These are phyloP conservation scores for Polyploca ridens DNA, from an alignment of 2,888 invertebrate species.

Conservation along the genomic window DNA sequence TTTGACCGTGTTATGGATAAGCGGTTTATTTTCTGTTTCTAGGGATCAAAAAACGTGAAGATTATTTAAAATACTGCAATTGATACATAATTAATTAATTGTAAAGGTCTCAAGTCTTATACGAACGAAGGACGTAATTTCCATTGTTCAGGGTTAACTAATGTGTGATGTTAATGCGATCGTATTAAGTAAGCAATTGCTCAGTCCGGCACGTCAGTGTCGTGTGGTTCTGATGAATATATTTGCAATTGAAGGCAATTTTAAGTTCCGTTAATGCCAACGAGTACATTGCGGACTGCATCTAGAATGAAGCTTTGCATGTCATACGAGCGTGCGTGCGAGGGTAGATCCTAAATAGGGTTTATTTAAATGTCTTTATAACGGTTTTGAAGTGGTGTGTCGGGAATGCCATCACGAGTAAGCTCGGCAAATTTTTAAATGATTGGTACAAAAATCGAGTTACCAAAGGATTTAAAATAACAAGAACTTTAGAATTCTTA, in stretches of 20 bases:
- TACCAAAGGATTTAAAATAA: too few species aligned
- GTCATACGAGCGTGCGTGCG: background rate
- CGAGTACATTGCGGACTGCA: constrained; percentile 4
- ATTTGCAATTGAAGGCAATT: constrained; percentile 9
- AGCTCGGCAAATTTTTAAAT: too few species aligned
- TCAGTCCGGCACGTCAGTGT: constrained; percentile 5
- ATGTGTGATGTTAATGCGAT: background rate
- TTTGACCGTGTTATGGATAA: constrained; percentile 30
- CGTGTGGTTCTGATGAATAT: constrained; percentile 9
- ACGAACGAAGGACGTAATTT: background rate
- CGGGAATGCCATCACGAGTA: background rate
- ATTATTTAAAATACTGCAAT: background rate
- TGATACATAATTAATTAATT: background rate
- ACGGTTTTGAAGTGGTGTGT: background rate
- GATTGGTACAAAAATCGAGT: too few species aligned
- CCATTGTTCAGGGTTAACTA: constrained; percentile 1
- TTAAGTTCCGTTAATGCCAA: constrained; percentile 8
- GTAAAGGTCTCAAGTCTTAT: too few species aligned
- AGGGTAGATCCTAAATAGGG: constrained; percentile 1
- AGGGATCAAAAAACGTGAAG: background rate
- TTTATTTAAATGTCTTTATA: constrained; percentile 7
- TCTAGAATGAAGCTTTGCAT: background rate
- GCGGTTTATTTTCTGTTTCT: background rate
- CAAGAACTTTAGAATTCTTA: too few species aligned
- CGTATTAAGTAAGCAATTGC: constrained; percentile 1